Evolutionary conservation across 2,113 vertebrate species (phyloP).

Genomic region (Tupaia tana): DNA sequence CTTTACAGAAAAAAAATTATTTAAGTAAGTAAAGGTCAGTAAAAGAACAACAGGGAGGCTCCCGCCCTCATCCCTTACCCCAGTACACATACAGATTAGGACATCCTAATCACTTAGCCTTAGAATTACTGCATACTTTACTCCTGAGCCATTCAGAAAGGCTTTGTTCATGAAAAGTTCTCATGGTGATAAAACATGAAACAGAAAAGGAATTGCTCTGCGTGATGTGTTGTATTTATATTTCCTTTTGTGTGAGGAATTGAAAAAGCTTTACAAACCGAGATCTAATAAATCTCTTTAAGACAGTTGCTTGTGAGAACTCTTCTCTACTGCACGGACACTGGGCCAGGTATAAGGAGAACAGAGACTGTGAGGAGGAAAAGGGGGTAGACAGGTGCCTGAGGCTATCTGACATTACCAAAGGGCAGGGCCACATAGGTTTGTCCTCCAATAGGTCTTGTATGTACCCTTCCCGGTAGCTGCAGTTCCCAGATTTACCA

Average conservation of each 20-base stretch:
- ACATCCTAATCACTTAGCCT: background rate
- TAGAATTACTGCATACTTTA: background rate
- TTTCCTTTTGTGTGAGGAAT: conserved; percentile 47
- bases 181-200: conserved; percentile 51
- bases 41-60: background rate
- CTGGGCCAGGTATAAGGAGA: conserved; percentile 10
- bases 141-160: conserved; percentile 27
- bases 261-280: conserved; percentile 52
- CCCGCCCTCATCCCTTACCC: background rate
- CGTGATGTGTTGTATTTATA: background rate
- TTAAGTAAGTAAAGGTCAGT: conserved; percentile 14
- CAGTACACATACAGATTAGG: background rate
- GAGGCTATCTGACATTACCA: background rate
- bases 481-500: conserved; percentile 53
- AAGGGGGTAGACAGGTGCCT: background rate
- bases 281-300: conserved; percentile 43
- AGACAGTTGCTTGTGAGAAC: background rate
- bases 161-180: conserved; percentile 54
- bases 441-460: background rate
- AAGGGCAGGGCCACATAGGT: background rate
- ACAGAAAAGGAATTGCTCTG: background rate
- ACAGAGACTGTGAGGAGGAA: background rate
- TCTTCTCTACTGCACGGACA: background rate
- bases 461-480: background rate
- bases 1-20: background rate